Percentiles rank a stretch among this genome's conserved stretches.
Conservation (phyloP, 2,888 invertebrate species). For the Tiliacea aurago region DNA sequence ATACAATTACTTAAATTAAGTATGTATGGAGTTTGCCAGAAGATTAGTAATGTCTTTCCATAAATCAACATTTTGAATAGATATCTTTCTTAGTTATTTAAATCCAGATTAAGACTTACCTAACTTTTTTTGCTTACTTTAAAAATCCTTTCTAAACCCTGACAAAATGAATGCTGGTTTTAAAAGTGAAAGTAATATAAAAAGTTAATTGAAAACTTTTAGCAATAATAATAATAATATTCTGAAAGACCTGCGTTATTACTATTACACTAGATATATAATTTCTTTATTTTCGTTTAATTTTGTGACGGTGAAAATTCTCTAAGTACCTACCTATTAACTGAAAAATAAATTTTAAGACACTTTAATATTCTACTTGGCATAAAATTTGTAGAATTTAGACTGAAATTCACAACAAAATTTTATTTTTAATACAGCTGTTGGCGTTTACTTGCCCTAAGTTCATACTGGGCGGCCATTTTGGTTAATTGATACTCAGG, state of each 20-base stretch:
- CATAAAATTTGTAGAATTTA: slow-evolving; percentile 12
- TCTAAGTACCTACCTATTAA: not conserved
- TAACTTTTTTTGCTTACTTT: not conserved
- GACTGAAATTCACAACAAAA: not conserved
- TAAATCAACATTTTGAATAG: not conserved
- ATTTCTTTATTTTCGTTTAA: slow-evolving; percentile 20
- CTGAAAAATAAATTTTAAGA: not conserved
- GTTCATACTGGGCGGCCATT: slow-evolving; percentile 73
- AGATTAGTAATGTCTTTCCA: not conserved
- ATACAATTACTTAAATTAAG: not conserved
- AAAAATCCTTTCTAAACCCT: not conserved
- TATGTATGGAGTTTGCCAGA: not conserved
- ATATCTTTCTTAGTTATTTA: not conserved
- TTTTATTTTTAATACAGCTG: slow-evolving; percentile 25
- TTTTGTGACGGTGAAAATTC: slow-evolving; percentile 7
- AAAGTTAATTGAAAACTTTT: slow-evolving; percentile 35
- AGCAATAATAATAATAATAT: slow-evolving; percentile 36
- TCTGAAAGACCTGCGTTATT: slow-evolving; percentile 26
- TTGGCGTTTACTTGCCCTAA: slow-evolving; percentile 29
- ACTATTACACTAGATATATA: slow-evolving; percentile 8
- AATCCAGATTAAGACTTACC: not conserved
- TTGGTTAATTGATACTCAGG: slow-evolving; percentile 78
- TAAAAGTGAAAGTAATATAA: slow-evolving; percentile 19
- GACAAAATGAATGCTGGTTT: not conserved
- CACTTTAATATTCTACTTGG: not conserved